Conservation (phyloP, 2,888 invertebrate species). For the Drosophila leonis region DNA sequence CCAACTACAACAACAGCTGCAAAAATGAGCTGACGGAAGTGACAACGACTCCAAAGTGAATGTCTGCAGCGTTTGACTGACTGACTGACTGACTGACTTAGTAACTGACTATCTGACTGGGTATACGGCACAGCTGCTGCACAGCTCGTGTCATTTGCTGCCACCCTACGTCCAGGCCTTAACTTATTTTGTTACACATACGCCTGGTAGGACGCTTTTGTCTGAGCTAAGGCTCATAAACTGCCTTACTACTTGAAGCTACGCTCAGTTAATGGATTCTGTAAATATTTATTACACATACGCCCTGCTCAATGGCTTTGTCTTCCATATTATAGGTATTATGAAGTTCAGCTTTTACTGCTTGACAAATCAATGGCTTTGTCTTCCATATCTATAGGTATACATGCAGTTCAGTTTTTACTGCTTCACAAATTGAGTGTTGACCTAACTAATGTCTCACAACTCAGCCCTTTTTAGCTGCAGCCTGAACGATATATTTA, state of each 20-base stretch:
- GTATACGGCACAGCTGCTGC: conserved; percentile 29
- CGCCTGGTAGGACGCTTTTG: conserved; percentile 20
- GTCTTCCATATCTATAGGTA: too few relatives aligned
- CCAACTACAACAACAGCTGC: conserved; percentile 62
- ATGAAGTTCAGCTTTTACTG: background rate
- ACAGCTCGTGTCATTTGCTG: conserved; percentile 10
- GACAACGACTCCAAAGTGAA: conserved; percentile 63
- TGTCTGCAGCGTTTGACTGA: conserved; percentile 51
- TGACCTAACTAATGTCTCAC: background rate
- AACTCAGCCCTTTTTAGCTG: background rate
- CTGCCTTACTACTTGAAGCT: background rate
- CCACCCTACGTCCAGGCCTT: conserved; percentile 5
- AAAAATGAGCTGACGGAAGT: conserved; percentile 74
- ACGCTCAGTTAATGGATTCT: background rate
- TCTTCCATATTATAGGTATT: too few relatives aligned
- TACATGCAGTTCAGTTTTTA: background rate
- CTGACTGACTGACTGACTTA: conserved; percentile 52
- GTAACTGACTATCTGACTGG: conserved; percentile 32
- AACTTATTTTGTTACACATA: conserved; percentile 21
- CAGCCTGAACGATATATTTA: too few relatives aligned
- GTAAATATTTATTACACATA: background rate
- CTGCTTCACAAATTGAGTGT: background rate
- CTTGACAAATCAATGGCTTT: background rate
- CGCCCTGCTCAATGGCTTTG: background rate
- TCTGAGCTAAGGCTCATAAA: conserved; percentile 9